Percentiles rank a stretch among this genome's conserved stretches.
Conservation (phyloP, 2,797 vertebrate species). For the Amblyraja radiata region DNA sequence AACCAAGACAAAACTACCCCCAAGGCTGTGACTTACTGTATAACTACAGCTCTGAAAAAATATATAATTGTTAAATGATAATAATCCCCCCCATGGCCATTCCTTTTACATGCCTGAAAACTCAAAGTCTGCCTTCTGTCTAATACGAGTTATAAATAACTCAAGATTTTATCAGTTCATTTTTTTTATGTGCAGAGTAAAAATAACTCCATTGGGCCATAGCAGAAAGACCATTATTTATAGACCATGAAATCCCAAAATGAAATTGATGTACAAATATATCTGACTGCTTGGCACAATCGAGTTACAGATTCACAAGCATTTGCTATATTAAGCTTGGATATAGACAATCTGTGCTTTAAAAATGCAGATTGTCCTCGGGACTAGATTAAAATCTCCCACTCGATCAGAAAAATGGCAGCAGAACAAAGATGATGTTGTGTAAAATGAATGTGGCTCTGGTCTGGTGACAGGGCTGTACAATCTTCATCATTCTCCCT, state of each 20-base stretch:
- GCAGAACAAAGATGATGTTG: not conserved
- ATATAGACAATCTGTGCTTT: constrained; percentile 26
- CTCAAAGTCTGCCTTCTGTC: not conserved
- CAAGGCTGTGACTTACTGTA: not conserved
- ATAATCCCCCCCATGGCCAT: not conserved
- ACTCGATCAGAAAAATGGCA: not conserved
- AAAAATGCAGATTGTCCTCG: not conserved
- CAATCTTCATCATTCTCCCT: not conserved
- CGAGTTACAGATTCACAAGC: not conserved
- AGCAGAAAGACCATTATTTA: constrained; percentile 25
- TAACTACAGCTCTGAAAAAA: not conserved
- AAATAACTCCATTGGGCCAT: not conserved
- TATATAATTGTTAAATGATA: not conserved
- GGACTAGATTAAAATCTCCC: not conserved
- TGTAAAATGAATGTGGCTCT: not conserved
- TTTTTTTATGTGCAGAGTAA: not conserved
- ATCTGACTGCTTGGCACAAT: constrained; percentile 14
- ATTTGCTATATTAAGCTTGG: constrained; percentile 21
- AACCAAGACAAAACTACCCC: not conserved
- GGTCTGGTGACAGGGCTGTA: not conserved
- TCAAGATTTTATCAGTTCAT: constrained; percentile 15
- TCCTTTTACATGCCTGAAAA: not conserved
- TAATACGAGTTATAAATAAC: constrained; percentile 3
- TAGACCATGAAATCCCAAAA: constrained; percentile 19
- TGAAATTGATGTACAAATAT: constrained; percentile 2